Percentiles rank a stretch among this genome's conserved stretches.
Conservation (phyloP, 2,797 vertebrate species). For the Arnoldichthys spilopterus region DNA sequence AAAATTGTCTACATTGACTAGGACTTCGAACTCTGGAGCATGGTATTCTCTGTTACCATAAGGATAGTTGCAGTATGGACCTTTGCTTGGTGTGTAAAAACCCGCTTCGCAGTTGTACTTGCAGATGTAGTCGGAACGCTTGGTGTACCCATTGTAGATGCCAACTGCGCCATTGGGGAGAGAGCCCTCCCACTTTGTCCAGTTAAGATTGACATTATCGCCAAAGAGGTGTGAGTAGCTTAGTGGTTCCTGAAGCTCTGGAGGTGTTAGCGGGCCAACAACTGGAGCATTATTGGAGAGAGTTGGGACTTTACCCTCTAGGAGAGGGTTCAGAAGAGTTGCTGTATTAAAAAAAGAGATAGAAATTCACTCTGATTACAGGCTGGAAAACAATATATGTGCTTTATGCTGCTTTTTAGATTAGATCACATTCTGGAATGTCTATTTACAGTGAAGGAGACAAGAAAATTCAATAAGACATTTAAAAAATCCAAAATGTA, state of each 20-base stretch:
- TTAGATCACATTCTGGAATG: no score
- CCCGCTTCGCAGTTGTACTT: slow-evolving; percentile 75
- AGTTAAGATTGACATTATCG: slow-evolving; percentile 76
- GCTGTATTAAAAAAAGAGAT: slow-evolving; percentile 10
- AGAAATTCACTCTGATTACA: neutral
- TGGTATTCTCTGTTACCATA: slow-evolving; percentile 70
- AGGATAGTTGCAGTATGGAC: slow-evolving; percentile 77
- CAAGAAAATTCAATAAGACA: no score
- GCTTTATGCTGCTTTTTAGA: no score
- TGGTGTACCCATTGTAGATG: slow-evolving; percentile 73
- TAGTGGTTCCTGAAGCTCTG: slow-evolving; percentile 56
- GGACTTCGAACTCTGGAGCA: slow-evolving; percentile 71
- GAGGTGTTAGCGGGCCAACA: slow-evolving; percentile 56
- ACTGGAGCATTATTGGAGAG: slow-evolving; percentile 36
- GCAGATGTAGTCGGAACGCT: slow-evolving; percentile 78
- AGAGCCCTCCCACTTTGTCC: slow-evolving; percentile 69
- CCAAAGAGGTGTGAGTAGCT: slow-evolving; percentile 63
- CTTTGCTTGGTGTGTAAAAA: slow-evolving; percentile 73
- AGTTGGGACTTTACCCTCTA: slow-evolving; percentile 64
- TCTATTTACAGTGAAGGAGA: neutral
- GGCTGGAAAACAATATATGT: neutral
- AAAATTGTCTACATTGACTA: slow-evolving; percentile 77
- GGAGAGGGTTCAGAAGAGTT: slow-evolving; percentile 67
- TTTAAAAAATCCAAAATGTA: no score
- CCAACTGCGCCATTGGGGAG: slow-evolving; percentile 70